Base-by-base conservation (phyloP, 2,113 vertebrate species). In the Mystacornis crossleyi region DNA sequence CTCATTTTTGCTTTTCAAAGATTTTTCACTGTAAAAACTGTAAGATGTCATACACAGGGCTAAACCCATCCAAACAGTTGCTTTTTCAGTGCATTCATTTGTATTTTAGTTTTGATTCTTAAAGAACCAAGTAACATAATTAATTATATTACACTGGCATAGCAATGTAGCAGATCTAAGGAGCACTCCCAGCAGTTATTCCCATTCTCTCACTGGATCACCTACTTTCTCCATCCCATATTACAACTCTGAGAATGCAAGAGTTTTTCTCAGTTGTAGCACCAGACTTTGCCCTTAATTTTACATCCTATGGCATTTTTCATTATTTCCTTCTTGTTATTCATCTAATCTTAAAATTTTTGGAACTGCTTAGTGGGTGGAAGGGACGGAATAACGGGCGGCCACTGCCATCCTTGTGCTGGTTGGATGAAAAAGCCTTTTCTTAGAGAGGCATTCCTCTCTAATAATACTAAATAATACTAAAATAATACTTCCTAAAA, bases 31-130 rank as follows among this genome's bases (percentile, higher is more conserved):
- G 11, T 65, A 47, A 92, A 81, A 88, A 60, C 14, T 31, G 33
- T 72, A 65, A 75, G 70, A 71, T 65, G 43, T 50, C 3, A 0
- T 74, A 43, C 26, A 55, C 28, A 69, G 48, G 4, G 3, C 88
- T 82, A 73, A 82, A 69, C 9, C 10, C 50, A 61, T 51, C 50
- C 42, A 77, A 77, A 55, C 53, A 61, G 51, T 62, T 31, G 43
- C 18, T 38, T 86, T 80, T 82, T 73, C 67, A 62, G 34, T 86
- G 36, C n/a, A 50, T 83, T 69, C 21, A 43, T 88, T 65, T 74
- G 34, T 51, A 77, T 77, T 94, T 93, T 73, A 25, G 42, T 48
- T 94, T 88, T 82, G 67, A 45, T 88, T 93, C 90, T 80, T 54
- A 54, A 85, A 82, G 92, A 85, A 72, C 12, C 17, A 40, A 90